Percentiles rank a stretch among this genome's conserved stretches.
These are phyloP conservation scores for Spinus olivaceus DNA, from an alignment of 2,797 vertebrate genomes.

Conservation along the genomic window DNA sequence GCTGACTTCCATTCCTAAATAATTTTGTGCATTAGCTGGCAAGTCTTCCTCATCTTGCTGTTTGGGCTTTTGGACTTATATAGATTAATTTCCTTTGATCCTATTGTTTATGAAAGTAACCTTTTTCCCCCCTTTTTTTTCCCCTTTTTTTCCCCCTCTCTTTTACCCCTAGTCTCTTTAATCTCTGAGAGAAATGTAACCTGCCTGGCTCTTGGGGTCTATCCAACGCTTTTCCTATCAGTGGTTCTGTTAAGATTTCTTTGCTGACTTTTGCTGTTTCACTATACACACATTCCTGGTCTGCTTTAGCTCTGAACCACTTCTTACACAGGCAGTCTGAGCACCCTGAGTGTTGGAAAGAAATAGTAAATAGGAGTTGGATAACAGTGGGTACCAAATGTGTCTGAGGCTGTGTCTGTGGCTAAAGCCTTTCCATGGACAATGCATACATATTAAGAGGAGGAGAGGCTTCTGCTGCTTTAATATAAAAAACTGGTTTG, in stretches of 20 bases:
- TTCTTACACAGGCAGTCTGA: background rate
- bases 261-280: rapidly evolving
- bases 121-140: background rate
- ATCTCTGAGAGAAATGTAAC: background rate
- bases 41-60: background rate
- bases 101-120: background rate
- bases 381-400: background rate
- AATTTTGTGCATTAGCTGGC: background rate
- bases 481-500: background rate
- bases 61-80: background rate
- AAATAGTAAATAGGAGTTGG: background rate
- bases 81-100: background rate
- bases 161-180: rapidly evolving
- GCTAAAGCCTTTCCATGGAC: background rate
- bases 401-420: no score
- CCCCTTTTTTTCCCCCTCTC: rapidly evolving
- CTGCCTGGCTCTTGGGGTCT: background rate
- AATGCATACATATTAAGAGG: background rate
- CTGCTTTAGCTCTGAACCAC: background rate
- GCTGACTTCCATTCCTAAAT: background rate
- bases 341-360: background rate
- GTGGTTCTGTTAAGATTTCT: background rate
- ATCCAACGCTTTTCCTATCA: background rate
- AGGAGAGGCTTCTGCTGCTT: background rate
- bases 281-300: rapidly evolving